A percentile compares a stretch with the other conserved stretches of the same genome.
Conservation (phyloP, 1,140 invertebrate genomes). For the Tribolium madens region DNA sequence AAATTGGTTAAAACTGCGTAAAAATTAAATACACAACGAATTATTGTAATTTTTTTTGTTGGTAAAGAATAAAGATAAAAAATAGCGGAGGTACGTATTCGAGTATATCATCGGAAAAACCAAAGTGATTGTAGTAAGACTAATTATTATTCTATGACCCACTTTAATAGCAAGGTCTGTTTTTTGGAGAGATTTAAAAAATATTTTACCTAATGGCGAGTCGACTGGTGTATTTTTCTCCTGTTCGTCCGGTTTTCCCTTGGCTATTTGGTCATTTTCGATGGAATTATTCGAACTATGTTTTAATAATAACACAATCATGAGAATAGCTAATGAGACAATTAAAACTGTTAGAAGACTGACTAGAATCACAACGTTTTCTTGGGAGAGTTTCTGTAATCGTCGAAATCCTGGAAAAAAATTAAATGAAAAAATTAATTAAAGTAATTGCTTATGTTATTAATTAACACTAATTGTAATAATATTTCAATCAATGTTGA, state of each 20-base stretch:
- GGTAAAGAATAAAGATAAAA: too few relatives aligned
- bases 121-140: neutral
- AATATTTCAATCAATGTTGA: too few relatives aligned
- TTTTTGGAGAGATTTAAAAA: neutral
- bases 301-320: slow-evolving; percentile 21
- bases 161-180: neutral
- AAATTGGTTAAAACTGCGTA: too few relatives aligned
- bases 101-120: neutral
- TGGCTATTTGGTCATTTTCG: neutral
- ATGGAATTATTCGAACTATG: neutral
- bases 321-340: slow-evolving; percentile 32
- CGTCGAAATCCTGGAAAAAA: slow-evolving; percentile 21
- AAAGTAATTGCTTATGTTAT: too few relatives aligned
- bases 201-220: slow-evolving; percentile 9
- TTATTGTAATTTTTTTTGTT: too few relatives aligned
- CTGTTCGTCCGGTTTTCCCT: neutral
- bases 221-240: slow-evolving; percentile 9
- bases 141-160: neutral
- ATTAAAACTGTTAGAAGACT: slow-evolving; percentile 31
- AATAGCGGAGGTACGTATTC: too few relatives aligned
- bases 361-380: slow-evolving; percentile 38
- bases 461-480: too few relatives aligned
- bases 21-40: too few relatives aligned
- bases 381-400: slow-evolving; percentile 9
- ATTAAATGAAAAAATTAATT: too few relatives aligned